These are phyloP conservation scores for Agrilus planipennis DNA, from an alignment of 1,140 invertebrate species.

Conservation along the genomic window DNA sequence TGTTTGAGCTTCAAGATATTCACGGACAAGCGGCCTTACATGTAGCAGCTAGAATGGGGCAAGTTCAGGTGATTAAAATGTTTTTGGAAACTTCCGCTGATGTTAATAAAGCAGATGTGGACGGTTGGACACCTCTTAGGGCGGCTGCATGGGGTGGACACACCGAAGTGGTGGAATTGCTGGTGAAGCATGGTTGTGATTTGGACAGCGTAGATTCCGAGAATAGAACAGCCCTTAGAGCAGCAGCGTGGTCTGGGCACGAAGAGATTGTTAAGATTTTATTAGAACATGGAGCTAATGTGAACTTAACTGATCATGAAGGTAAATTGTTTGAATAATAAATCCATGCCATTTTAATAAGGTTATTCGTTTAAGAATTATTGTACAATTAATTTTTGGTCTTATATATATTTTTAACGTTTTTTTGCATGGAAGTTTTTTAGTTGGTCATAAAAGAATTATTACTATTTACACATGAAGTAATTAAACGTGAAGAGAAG, in stretches of 20 bases:
- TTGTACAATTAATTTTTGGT: too few relatives aligned
- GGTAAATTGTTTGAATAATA: conserved; percentile 30
- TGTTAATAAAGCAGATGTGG: conserved; percentile 73
- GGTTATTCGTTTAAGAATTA: too few relatives aligned
- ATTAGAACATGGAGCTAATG: conserved; percentile 52
- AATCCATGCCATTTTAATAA: too few relatives aligned
- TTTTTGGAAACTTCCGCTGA: conserved; percentile 62
- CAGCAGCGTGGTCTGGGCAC: conserved; percentile 79
- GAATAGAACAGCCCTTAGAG: conserved; percentile 52
- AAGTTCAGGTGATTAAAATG: conserved; percentile 58
- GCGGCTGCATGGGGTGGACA: conserved; percentile 89
- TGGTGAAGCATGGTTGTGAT: conserved; percentile 67
- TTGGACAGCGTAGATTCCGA: conserved; percentile 71
- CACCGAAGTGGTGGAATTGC: conserved; percentile 72
- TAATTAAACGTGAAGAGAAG: too few relatives aligned
- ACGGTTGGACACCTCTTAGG: conserved; percentile 79
- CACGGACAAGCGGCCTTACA: conserved; percentile 75
- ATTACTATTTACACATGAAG: too few relatives aligned
- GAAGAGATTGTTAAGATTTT: conserved; percentile 67
- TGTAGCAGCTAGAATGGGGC: conserved; percentile 69
- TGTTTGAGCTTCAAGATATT: conserved; percentile 30
- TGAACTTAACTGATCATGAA: conserved; percentile 54
- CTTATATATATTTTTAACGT: too few relatives aligned
- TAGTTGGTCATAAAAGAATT: too few relatives aligned
- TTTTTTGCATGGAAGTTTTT: too few relatives aligned